Base-by-base conservation (phyloP, 2,797 vertebrate species). In the Sphenodon punctatus region DNA sequence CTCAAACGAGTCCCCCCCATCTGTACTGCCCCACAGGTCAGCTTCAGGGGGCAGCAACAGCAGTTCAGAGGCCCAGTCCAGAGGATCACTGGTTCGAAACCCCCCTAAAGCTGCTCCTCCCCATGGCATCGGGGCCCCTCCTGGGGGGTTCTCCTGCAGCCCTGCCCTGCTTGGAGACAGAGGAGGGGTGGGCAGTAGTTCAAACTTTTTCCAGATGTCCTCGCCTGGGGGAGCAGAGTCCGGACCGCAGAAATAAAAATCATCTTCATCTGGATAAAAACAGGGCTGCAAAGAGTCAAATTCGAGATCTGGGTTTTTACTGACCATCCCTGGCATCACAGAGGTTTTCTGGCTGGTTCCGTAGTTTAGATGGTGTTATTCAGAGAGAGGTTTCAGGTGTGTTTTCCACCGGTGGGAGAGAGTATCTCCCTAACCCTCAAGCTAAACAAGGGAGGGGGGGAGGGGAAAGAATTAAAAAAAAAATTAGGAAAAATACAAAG, bases 131-230 rank as follows among this genome's bases (percentile, higher is more conserved):
- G 91, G 82, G 69, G 88, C 93, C 42, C 90, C 95, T 6, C 94
- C 90, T 55, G 96, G 95, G 79, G 96, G 95, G 89, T 97, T 96
- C 93, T 97, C 97, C 71, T 97, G 97, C 79, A 97, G 95, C 86
- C 97, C 97, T 25, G 97, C 97, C 58, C 98, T 96, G 93, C 98
- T 99, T 32, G 98, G 98, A 59, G 97, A 98, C 82, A 98, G 96
- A 60, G 98, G 98, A 88, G 98, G 98, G 80, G 98, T 98, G 93
- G 98, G 98, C 90, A 98, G 93, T 93, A 99, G 94, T 96, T 99
- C 98, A 94, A 99, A 99, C 97, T 99, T 99, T 96, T 99, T 99
- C 98, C 98, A 99, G 97, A 99, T 99, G 97, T 99, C 98, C 96
- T 99, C 98, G 84, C 98, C 98, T 55, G 98, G 98, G 88, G 98